Evolutionary conservation across 2,113 vertebrate genomes (phyloP).

Genomic region (Grammomys surdaster): DNA sequence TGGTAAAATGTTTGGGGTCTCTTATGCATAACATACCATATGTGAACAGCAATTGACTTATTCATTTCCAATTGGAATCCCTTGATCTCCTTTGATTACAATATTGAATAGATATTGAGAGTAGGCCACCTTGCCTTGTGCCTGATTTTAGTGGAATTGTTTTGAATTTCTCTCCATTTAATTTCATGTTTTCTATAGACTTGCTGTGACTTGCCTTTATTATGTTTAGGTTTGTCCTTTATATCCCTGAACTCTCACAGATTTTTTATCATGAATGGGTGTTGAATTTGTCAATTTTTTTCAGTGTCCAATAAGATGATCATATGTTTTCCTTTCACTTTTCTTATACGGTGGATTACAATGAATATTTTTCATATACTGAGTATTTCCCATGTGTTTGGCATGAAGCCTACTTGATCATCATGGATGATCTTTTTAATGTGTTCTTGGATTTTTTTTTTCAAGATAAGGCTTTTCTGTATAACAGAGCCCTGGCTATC

Average conservation of each 20-base stretch:
- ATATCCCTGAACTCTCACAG: neutral
- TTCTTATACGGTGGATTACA: neutral
- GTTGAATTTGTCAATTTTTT: neutral
- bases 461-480: too few relatives aligned
- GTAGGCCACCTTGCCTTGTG: neutral
- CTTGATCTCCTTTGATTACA: neutral
- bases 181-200: neutral
- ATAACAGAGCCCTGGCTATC: too few relatives aligned
- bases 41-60: neutral
- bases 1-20: neutral
- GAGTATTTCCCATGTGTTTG: neutral
- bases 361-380: neutral
- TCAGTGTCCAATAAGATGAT: neutral
- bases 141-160: neutral
- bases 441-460: neutral
- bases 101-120: neutral
- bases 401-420: neutral
- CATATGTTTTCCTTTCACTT: neutral
- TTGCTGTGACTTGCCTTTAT: neutral
- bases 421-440: neutral
- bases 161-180: neutral
- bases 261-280: neutral
- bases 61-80: neutral
- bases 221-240: neutral
- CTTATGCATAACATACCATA: neutral